Evolutionary conservation across 2,888 invertebrate species (phyloP).

Genomic region (Pandemis cinnamomeana): DNA sequence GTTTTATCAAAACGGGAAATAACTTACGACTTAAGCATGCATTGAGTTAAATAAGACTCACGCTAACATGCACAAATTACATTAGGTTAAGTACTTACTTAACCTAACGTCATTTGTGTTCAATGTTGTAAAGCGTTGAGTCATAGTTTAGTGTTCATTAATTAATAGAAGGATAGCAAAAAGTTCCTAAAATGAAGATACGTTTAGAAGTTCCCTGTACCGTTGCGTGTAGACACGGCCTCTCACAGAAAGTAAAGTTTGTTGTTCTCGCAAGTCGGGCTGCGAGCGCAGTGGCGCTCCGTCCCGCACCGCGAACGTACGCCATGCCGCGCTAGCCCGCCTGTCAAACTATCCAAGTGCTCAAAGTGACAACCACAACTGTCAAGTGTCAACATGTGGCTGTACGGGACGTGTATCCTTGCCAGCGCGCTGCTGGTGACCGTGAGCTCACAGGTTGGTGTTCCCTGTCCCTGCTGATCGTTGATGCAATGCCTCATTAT

Average conservation of each 20-base stretch:
- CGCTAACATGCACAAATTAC: too few relatives aligned
- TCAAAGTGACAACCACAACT: constrained; percentile 40
- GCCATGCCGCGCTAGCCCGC: constrained; percentile 69
- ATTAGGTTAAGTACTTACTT: neutral
- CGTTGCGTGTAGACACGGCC: constrained; percentile 66
- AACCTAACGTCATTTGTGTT: neutral
- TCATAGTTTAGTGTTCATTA: too few relatives aligned
- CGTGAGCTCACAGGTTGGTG: constrained; percentile 66
- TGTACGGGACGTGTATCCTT: constrained; percentile 62
- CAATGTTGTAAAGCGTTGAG: too few relatives aligned
- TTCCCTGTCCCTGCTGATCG: constrained; percentile 35
- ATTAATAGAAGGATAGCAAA: neutral
- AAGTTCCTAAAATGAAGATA: neutral
- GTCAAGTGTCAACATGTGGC: constrained; percentile 65
- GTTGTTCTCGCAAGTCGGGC: constrained; percentile 63
- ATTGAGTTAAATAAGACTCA: neutral
- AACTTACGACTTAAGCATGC: neutral
- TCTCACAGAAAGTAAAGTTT: constrained; percentile 78
- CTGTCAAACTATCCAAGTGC: constrained; percentile 55
- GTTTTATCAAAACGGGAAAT: neutral
- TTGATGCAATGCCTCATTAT: constrained; percentile 37
- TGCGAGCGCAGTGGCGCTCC: constrained; percentile 71
- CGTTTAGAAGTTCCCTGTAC: neutral
- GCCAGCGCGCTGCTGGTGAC: constrained; percentile 64
- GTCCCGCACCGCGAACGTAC: constrained; percentile 71